A percentile compares a stretch with the other conserved stretches of the same genome.
phyloP scores from a whole-genome alignment of 2,113 vertebrate species.

The Trochalopteron elliotii region DNA sequence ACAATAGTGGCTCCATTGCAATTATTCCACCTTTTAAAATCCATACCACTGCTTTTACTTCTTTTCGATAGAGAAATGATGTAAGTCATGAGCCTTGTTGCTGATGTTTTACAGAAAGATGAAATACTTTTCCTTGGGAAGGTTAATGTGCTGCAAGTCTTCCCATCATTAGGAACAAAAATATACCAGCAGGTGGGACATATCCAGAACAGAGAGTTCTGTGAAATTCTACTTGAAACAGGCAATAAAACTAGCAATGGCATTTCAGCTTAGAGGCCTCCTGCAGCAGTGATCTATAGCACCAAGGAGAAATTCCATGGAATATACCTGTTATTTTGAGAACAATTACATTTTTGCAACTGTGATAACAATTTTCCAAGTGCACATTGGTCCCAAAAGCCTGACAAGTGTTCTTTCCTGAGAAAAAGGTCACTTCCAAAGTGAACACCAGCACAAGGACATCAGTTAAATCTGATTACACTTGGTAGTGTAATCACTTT shows the following conservation, averaged over 20 bases:
- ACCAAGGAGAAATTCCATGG: background rate
- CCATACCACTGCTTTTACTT: background rate
- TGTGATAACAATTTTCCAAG: background rate
- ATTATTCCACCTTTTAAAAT: background rate
- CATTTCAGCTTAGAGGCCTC: conserved; percentile 35
- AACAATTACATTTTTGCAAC: background rate
- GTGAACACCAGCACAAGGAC: background rate
- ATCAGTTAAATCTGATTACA: background rate
- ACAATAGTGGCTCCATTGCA: background rate
- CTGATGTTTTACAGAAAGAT: conserved; percentile 22
- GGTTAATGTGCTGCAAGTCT: conserved; percentile 53
- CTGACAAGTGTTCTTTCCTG: background rate
- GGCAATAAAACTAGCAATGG: conserved; percentile 35
- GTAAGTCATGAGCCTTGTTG: background rate
- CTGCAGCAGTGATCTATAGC: conserved; percentile 33
- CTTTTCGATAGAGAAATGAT: background rate
- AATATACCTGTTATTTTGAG: background rate
- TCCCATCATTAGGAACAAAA: conserved; percentile 57
- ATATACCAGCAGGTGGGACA: conserved; percentile 60
- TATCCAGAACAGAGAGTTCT: conserved; percentile 33
- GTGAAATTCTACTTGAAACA: conserved; percentile 38
- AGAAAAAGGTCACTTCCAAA: background rate
- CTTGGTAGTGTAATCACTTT: background rate
- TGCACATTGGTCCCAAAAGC: background rate
- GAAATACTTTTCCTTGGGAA: conserved; percentile 38